phyloP scores from a whole-genome alignment of 1,140 invertebrate species.

The Musca domestica region DNA sequence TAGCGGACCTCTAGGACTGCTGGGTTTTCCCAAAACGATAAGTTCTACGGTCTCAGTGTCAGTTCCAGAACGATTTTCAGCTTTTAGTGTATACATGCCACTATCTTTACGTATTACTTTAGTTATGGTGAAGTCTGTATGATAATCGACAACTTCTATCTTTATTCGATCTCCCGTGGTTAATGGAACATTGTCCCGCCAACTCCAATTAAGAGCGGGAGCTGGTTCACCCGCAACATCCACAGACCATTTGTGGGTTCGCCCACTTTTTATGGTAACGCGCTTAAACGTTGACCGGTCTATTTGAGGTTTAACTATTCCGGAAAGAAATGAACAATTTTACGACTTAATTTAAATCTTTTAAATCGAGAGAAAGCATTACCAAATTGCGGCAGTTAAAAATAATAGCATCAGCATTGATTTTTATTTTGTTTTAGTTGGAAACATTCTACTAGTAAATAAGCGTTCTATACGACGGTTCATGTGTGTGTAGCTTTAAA shows the following conservation, averaged over 20 bases:
- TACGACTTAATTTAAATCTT: too few species aligned
- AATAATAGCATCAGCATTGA: too few species aligned
- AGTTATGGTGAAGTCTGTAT: slow-evolving; percentile 82
- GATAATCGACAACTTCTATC: slow-evolving; percentile 88
- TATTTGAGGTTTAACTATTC: slow-evolving; percentile 87
- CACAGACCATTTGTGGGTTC: slow-evolving; percentile 90
- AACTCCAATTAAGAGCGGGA: slow-evolving; percentile 82
- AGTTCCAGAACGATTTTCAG: slow-evolving; percentile 85
- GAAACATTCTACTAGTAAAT: too few species aligned
- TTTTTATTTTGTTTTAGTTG: too few species aligned
- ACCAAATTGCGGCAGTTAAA: too few species aligned
- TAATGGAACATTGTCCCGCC: slow-evolving; percentile 78
- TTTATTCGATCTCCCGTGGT: slow-evolving; percentile 80
- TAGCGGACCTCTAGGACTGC: slow-evolving; percentile 83
- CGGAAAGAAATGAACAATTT: too few species aligned
- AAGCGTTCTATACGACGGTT: too few species aligned
- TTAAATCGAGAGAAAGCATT: too few species aligned
- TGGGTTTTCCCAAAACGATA: slow-evolving; percentile 84
- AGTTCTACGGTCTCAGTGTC: slow-evolving; percentile 89
- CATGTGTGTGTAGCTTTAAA: too few species aligned
- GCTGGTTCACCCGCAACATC: slow-evolving; percentile 87
- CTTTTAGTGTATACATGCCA: slow-evolving; percentile 85
- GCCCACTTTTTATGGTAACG: slow-evolving; percentile 85
- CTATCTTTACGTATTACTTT: slow-evolving; percentile 85
- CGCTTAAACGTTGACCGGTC: slow-evolving; percentile 85